Conservation (phyloP, 2,888 invertebrate genomes). For the Physocephala rufipes region DNA sequence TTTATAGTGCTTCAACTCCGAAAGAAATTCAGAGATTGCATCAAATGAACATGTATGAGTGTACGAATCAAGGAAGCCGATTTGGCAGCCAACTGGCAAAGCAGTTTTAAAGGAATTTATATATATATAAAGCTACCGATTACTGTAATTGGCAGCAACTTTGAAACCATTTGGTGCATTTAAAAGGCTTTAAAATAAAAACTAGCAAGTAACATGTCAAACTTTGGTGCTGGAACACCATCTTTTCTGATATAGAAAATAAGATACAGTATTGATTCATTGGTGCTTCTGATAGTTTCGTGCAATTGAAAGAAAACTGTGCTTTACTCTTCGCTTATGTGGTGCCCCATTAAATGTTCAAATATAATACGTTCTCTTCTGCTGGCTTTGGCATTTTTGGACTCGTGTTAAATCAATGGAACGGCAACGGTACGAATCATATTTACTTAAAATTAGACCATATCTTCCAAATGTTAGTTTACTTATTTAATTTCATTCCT, state of each 20-base stretch:
- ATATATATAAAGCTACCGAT: not conserved
- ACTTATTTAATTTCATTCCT: conserved; percentile 1
- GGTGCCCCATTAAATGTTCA: conserved; percentile 25
- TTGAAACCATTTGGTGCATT: not conserved
- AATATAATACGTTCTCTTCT: not conserved
- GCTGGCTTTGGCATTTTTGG: conserved; percentile 28
- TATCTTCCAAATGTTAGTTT: not conserved
- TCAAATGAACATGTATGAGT: no score
- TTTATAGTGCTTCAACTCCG: not conserved
- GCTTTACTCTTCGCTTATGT: not conserved
- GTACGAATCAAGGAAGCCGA: no score
- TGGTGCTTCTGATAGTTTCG: conserved; percentile 22
- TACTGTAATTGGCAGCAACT: not conserved
- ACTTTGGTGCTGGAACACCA: not conserved
- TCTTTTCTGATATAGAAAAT: not conserved
- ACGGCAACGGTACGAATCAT: conserved; percentile 34
- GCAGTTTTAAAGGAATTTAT: no score
- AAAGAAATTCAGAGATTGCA: not conserved
- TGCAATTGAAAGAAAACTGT: conserved; percentile 19
- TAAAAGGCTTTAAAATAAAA: not conserved
- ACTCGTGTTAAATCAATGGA: conserved; percentile 33
- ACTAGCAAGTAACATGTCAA: conserved; percentile 13
- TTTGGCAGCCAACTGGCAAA: no score
- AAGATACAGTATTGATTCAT: not conserved
- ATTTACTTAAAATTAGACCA: conserved; percentile 17